Conservation (phyloP, 2,113 vertebrate genomes). For the Rhipidura dahli region DNA sequence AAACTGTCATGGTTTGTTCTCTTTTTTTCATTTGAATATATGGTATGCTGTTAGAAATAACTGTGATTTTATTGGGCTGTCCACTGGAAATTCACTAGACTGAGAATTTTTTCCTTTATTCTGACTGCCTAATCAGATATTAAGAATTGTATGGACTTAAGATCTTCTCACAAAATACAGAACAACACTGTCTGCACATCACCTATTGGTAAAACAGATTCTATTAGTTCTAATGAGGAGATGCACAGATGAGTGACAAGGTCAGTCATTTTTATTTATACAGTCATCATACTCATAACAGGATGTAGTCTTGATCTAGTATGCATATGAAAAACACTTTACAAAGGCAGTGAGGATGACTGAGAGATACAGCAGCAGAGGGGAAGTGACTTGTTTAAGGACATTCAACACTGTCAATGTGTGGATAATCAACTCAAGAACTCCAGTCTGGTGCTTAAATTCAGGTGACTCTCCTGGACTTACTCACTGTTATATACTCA, state of each 20-base stretch:
- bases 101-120: background rate
- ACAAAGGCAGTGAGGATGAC: background rate
- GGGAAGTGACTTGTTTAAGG: background rate
- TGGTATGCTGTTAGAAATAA: background rate
- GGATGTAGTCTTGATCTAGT: background rate
- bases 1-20: background rate
- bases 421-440: background rate
- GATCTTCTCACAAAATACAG: background rate
- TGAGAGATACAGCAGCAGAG: background rate
- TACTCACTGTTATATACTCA: background rate
- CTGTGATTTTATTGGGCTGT: background rate
- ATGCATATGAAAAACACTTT: background rate
- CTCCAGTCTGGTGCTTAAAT: background rate
- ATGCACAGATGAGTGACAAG: background rate
- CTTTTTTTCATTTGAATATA: background rate
- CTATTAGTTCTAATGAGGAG: background rate
- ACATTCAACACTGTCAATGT: background rate
- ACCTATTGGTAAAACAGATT: background rate
- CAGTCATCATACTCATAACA: background rate
- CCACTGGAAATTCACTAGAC: background rate
- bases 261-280: background rate
- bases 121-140: background rate
- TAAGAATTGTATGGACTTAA: background rate
- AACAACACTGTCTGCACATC: fast-evolving
- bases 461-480: background rate